Evolutionary conservation across 2,888 invertebrate genomes (phyloP), one percentile per base, ranked within the genome.

Genomic region (Papilio protenor): DNA sequence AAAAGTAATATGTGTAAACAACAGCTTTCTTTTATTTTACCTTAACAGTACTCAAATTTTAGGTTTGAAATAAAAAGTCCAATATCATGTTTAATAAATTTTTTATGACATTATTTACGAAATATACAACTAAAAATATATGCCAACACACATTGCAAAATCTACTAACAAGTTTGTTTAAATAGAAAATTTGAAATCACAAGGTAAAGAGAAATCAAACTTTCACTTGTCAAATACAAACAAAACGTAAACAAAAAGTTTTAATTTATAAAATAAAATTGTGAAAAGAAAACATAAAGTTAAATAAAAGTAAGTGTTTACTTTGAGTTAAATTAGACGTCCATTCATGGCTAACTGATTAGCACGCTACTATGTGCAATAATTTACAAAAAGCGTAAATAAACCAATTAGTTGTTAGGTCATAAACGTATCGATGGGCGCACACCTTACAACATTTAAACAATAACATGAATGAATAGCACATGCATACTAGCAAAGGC

Each of bases 401-500:
- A 76, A 78, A 78, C 77, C 78, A 81, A 83, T 83, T 82, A 80
- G 78, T 76, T 78, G 77, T 77, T 75, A 71, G 75, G 71, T 64
- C 78, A 76, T 80, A 82, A 80, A 80, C 79, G 79, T 78, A 79
- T 75, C 72, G 76, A 76, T 79, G 78, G 74, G 75, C 79, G 76
- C 70, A 71, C 77, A 79, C 27, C 61, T 76, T 75, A 77, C 69
- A 57, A 69, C 66, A 79, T 66, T 85, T 83, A 85, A 83, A 84
- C 83, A 83, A 84, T 85, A 85, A 84, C 81, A 87, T 87, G 87
- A 87, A 88, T 85, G 85, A 87, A 88, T 81, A 81, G 79, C 82
- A 82, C 84, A 81, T 85, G 83, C 81, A 83, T 83, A 82, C 77
- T 77, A 76, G 59, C 52, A 64, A 76, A 78, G 64, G 49, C 23